Percentiles rank a stretch among this genome's conserved stretches.
These are phyloP conservation scores for Apomyelois bistriatella DNA, from an alignment of 2,888 invertebrate genomes.

Conservation along the genomic window DNA sequence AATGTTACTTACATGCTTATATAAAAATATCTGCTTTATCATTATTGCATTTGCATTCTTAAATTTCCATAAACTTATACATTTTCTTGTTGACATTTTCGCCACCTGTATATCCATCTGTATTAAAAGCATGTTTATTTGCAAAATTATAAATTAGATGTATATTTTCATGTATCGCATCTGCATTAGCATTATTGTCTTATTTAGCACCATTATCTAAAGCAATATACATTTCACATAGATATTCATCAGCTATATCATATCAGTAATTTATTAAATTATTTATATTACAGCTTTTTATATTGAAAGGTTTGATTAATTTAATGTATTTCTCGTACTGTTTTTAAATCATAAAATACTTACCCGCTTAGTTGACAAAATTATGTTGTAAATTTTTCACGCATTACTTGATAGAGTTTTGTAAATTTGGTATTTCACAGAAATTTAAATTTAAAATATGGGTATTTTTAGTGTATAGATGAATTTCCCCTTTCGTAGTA, in stretches of 20 bases:
- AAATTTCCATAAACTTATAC: not conserved
- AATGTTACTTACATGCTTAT: no score
- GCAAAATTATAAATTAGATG: not conserved
- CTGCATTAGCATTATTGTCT: conserved; percentile 13
- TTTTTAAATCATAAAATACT: no score
- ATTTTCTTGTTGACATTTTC: not conserved
- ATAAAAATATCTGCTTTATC: no score
- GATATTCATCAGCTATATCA: conserved; percentile 4
- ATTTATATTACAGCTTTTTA: not conserved
- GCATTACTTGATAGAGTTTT: no score
- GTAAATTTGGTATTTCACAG: no score
- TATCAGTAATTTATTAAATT: not conserved
- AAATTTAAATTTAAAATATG: no score
- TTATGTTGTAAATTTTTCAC: no score
- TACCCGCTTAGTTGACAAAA: no score
- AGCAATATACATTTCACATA: conserved; percentile 1
- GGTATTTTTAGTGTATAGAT: no score
- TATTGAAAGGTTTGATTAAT: not conserved
- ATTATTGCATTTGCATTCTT: no score
- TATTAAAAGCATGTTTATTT: conserved; percentile 10
- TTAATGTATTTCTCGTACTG: no score
- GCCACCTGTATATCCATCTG: conserved; percentile 2
- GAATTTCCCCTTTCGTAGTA: no score
- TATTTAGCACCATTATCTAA: conserved; percentile 3
- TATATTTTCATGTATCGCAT: conserved; percentile 5